phyloP scores from a whole-genome alignment of 2,113 vertebrate genomes.

The Maccullochella peelii region DNA sequence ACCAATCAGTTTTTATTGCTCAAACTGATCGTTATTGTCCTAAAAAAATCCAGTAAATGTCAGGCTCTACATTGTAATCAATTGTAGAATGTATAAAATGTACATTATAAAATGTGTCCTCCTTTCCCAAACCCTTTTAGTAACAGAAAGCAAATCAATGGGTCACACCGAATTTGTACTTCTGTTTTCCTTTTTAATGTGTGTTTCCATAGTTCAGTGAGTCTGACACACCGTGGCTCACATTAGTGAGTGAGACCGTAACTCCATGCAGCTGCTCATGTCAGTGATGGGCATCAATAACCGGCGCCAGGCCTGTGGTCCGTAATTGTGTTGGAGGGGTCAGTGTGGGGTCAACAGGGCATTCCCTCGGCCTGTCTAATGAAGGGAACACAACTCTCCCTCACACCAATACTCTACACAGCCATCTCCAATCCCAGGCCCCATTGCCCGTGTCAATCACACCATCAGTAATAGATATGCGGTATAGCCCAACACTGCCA shows the following conservation, averaged over 20 bases:
- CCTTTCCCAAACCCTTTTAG: constrained; percentile 28
- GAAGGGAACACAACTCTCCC: constrained; percentile 81
- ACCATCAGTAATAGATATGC: constrained; percentile 66
- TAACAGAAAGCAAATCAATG: constrained; percentile 29
- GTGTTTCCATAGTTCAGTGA: constrained; percentile 57
- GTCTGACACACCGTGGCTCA: constrained; percentile 47
- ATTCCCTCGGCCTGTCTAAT: constrained; percentile 82
- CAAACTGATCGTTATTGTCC: neutral
- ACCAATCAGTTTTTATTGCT: neutral
- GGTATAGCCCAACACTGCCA: constrained; percentile 37
- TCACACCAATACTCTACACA: constrained; percentile 67
- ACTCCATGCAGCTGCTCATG: constrained; percentile 75
- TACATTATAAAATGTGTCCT: neutral
- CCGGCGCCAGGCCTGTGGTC: constrained; percentile 74
- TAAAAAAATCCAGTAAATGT: constrained; percentile 4
- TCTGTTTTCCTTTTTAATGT: constrained; percentile 39
- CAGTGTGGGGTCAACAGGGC: constrained; percentile 80
- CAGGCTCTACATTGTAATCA: neutral
- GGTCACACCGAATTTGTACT: constrained; percentile 29
- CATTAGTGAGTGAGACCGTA: constrained; percentile 70
- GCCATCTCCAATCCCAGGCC: constrained; percentile 83
- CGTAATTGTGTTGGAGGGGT: constrained; percentile 84
- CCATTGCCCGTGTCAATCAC: constrained; percentile 84
- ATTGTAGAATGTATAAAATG: neutral
- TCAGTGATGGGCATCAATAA: constrained; percentile 83